A percentile compares a stretch with the other conserved stretches of the same genome.
phyloP scores from a whole-genome alignment of 2,888 invertebrate genomes.

The Drosophila tanythrix region DNA sequence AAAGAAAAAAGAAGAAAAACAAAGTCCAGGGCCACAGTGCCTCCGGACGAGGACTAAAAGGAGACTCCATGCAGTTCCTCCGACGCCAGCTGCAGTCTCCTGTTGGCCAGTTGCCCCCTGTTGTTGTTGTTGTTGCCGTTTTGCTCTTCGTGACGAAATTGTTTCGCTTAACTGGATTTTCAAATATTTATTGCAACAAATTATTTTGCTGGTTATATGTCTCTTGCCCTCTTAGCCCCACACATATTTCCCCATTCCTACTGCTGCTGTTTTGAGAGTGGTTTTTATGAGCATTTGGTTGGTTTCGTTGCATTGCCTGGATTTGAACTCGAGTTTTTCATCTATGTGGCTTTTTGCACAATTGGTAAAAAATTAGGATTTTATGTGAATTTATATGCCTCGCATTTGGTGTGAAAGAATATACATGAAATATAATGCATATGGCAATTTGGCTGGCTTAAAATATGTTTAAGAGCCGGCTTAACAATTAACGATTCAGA shows the following conservation, averaged over 20 bases:
- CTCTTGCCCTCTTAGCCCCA: slow-evolving; percentile 3
- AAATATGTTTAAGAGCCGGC: background rate
- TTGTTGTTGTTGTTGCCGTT: slow-evolving; percentile 11
- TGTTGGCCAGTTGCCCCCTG: slow-evolving; percentile 33
- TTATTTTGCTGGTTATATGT: slow-evolving; percentile 72
- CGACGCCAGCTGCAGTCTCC: slow-evolving; percentile 17
- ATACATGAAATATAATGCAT: background rate
- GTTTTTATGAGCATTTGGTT: slow-evolving; percentile 74
- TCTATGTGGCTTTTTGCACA: slow-evolving; percentile 37
- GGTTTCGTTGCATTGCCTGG: slow-evolving; percentile 51
- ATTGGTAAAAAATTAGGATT: slow-evolving; percentile 58
- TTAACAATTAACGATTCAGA: background rate
- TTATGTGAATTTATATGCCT: slow-evolving; percentile 4
- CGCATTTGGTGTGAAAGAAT: background rate
- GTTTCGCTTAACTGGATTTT: slow-evolving; percentile 81
- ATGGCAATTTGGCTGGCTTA: background rate
- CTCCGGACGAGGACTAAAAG: slow-evolving; percentile 16
- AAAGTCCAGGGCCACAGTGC: slow-evolving; percentile 16
- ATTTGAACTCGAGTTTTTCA: slow-evolving; percentile 45
- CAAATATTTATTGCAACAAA: slow-evolving; percentile 81
- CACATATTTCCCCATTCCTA: background rate
- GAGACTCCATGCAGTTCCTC: slow-evolving; percentile 18
- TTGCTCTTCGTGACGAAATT: slow-evolving; percentile 76
- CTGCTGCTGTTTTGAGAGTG: slow-evolving; percentile 22
- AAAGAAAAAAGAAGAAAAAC: slow-evolving; percentile 16